These are phyloP conservation scores for Pitta sordida DNA, from an alignment of 2,113 vertebrate genomes.

Conservation along the genomic window DNA sequence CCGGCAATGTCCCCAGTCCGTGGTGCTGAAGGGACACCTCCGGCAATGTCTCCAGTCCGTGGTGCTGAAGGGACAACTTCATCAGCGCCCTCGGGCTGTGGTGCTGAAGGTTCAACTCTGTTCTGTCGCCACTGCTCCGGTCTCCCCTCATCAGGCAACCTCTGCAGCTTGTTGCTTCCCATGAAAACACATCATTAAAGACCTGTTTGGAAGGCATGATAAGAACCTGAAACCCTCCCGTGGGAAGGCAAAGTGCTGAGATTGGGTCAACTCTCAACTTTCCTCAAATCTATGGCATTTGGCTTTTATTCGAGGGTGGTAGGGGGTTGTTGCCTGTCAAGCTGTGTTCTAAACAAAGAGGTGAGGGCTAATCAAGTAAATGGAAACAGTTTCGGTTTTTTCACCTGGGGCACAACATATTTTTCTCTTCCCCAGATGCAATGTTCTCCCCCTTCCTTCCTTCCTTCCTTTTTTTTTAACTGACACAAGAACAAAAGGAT, in stretches of 20 bases:
- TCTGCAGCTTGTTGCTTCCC: background rate
- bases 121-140: rapidly evolving
- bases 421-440: background rate
- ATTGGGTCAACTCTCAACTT: background rate
- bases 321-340: background rate
- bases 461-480: background rate
- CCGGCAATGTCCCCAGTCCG: background rate
- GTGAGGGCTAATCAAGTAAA: background rate
- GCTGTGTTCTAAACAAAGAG: background rate
- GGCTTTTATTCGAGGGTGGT: background rate
- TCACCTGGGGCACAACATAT: background rate
- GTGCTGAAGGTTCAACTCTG: background rate
- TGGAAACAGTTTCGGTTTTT: background rate
- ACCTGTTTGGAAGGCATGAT: background rate
- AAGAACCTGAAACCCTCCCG: background rate
- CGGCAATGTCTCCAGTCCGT: background rate
- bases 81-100: no score
- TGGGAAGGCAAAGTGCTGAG: background rate
- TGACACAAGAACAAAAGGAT: background rate
- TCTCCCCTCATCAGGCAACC: background rate
- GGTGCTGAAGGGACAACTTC: background rate
- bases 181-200: rapidly evolving
- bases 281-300: background rate
- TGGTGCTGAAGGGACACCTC: background rate
- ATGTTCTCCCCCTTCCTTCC: no score